These are phyloP conservation scores for Ormyrus nitidulus DNA, from an alignment of 2,888 invertebrate genomes.

Conservation along the genomic window DNA sequence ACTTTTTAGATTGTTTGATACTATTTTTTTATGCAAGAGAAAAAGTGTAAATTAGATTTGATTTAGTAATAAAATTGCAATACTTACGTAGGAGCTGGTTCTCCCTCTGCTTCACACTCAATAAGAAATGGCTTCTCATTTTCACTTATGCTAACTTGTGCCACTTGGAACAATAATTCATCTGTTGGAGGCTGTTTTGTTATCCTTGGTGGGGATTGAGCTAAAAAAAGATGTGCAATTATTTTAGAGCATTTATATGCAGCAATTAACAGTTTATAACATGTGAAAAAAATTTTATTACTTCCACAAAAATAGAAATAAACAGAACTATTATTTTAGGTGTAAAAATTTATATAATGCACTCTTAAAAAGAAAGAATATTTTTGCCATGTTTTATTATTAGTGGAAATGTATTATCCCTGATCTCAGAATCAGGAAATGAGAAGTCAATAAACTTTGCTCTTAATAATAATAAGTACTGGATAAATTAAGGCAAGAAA, in stretches of 20 bases:
- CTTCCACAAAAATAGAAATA: background rate
- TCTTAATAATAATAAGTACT: background rate
- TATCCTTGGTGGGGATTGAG: conserved; percentile 93
- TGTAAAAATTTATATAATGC: background rate
- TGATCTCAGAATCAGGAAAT: background rate
- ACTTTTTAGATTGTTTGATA: background rate
- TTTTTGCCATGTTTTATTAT: background rate
- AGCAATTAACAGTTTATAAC: no score
- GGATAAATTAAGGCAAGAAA: background rate
- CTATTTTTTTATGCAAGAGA: background rate
- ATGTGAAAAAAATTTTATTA: no score
- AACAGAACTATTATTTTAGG: background rate
- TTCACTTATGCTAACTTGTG: conserved; percentile 84
- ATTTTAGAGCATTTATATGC: no score
- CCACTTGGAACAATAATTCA: conserved; percentile 94
- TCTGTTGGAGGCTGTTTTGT: conserved; percentile 94
- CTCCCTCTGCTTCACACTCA: conserved; percentile 97
- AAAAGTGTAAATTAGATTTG: background rate
- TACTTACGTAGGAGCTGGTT: conserved; percentile 93
- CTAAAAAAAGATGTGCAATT: conserved; percentile 73
- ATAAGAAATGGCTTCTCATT: conserved; percentile 96
- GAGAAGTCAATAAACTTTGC: background rate
- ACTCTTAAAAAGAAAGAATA: background rate
- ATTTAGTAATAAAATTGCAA: conserved; percentile 24
- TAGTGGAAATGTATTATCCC: no score